Base-by-base conservation (phyloP, 2,113 vertebrate genomes). In the Picathartes gymnocephalus region DNA sequence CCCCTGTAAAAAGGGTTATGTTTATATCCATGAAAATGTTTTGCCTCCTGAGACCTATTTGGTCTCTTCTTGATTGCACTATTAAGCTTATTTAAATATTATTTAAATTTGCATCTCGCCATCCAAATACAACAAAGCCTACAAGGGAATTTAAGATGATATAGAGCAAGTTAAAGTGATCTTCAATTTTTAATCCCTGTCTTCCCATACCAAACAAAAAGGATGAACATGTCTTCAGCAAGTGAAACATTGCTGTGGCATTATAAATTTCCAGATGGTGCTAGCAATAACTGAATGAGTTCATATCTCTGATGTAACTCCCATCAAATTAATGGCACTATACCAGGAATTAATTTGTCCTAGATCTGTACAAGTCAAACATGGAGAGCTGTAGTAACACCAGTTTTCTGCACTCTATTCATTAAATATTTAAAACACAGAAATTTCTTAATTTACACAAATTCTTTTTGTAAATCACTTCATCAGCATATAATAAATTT, bases 211-310 rank as follows among this genome's bases (percentile, higher is more conserved):
- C 58, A 73, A 94, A 90, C 62, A 91, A 80, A 95, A 92, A 92
- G 62, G 39, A 94, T 83, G 54, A 88, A 73, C 8, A 0, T 80
- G 47, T 96, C 92, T 92, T 58, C 84, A 88, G 54, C 22, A 90
- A 92, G 47, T 47, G 76, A 94, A 96, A 92, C 11, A 74, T 90
- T 92, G n/a, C 71, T 70, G 42, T 77, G 78, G 28, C 68, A 88
- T 83, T 95, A 87, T 82, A 82, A 73, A 94, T 94, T 93, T 93
- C 87, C 87, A 96, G 81, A 94, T 94, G 96, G 85, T 94, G 37
- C 40, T 40, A 80, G 81, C 66, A 92, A 61, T 90, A 90, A 88
- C 44, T 44, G 56, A 95, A 80, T 24, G 58, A 95, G 66, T 95
- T 90, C 81, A 68, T 88, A 76, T 62, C 68, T 89, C 54, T 95